phyloP scores from a whole-genome alignment of 2,113 vertebrate genomes.

The Oreocharis arfaki region DNA sequence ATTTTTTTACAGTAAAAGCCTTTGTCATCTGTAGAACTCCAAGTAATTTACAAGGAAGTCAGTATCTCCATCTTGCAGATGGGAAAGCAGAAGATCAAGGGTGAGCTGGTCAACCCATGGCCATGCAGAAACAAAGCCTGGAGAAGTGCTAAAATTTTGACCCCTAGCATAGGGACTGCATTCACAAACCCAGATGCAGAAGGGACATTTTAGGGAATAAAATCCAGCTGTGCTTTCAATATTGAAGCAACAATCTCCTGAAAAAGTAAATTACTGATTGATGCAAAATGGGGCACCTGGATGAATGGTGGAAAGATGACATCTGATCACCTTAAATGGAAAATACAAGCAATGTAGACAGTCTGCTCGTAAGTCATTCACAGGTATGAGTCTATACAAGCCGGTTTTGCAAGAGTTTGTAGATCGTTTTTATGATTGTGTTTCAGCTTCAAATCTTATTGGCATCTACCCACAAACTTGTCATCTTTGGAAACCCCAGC shows the following conservation, averaged over 20 bases:
- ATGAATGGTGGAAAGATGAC: not conserved
- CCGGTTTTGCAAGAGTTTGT: conserved; percentile 34
- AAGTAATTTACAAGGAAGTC: not conserved
- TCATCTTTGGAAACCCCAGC: conserved; percentile 20
- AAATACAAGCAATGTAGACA: conserved; percentile 5
- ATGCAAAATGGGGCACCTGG: not conserved
- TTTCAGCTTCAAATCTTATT: conserved; percentile 12
- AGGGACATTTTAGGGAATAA: not conserved
- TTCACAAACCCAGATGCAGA: not conserved
- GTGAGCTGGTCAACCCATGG: not conserved
- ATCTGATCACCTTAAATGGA: conserved; percentile 39
- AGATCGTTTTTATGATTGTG: not conserved
- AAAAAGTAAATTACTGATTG: not conserved
- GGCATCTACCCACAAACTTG: conserved; percentile 24
- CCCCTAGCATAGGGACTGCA: not conserved
- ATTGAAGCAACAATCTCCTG: not conserved
- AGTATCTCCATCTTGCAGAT: not conserved
- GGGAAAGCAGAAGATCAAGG: not conserved
- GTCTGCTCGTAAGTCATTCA: not conserved
- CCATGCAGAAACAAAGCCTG: not conserved
- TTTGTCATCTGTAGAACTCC: not conserved
- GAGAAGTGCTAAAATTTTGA: not conserved
- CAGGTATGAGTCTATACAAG: conserved; percentile 40
- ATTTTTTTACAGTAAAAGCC: not conserved
- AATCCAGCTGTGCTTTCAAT: not conserved